Evolutionary conservation across 2,888 invertebrate genomes (phyloP), one percentile per base, ranked within the genome.

Genomic region (Ochlodes sylvanus): DNA sequence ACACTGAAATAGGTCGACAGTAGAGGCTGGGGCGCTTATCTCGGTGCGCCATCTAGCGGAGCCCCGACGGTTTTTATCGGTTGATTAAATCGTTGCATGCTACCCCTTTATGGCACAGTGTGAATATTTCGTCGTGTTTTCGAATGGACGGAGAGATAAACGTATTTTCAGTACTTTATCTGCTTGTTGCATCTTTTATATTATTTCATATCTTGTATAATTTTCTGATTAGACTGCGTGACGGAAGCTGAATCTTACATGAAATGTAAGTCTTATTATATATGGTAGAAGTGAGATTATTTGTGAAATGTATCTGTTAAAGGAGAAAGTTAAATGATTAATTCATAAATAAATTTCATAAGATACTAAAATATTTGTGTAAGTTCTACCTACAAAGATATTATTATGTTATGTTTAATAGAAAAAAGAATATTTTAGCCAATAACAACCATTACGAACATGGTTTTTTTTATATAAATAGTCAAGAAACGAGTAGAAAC

Each of bases 81-180:
- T 78, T 86, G 85, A 90, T 90, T 87, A 89, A 88, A 91, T 90
- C 90, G 85, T 80, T 80, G 75, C 77, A 79, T 83, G 87, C 88
- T 89, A 90, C 90, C 91, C 90, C 86, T 90, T 89, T 88, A 89
- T 85, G 75, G 80, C 75, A 65, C 70, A 75, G 75, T 78, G 76
- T 79, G 81, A 82, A 83, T 83, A 84, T 85, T 78, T 80, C 74
- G 80, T 79, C 76, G 80, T 88, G 80, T 87, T 86, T 86, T 84
- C 73, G 75, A 75, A 81, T 77, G 76, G 75, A 73, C 72, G 70
- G 71, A 73, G 70, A 79, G 88, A 89, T 87, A 79, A 71, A 12
- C 69, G 72, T 72, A 69, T 73, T 66, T 73, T 15, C 32, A 19
- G 19, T 54, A 10, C 17, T 42, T 52, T 70, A 70, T 70, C 70